phyloP scores from a whole-genome alignment of 2,888 invertebrate genomes.

The Leistus spinibarbis region DNA sequence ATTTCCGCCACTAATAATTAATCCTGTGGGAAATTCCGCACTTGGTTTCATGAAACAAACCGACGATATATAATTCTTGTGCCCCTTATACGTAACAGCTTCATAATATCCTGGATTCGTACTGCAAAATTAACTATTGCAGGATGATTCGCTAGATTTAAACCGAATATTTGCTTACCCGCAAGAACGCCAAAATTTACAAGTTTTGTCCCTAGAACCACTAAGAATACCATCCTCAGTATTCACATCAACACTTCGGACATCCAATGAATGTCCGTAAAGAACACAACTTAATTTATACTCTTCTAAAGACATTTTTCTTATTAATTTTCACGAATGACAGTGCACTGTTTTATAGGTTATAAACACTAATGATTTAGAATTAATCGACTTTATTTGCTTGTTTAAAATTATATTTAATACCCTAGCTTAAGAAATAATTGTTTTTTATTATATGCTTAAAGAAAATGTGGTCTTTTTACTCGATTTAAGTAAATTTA shows the following conservation, averaged over 20 bases:
- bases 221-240: conserved; percentile 79
- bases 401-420: background rate
- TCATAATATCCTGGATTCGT: conserved; percentile 68
- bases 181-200: conserved; percentile 83
- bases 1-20: conserved; percentile 88
- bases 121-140: conserved; percentile 52
- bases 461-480: background rate
- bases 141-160: conserved; percentile 18
- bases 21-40: conserved; percentile 72
- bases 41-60: conserved; percentile 78
- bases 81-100: conserved; percentile 74
- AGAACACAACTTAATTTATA: conserved; percentile 77
- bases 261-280: conserved; percentile 83
- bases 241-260: conserved; percentile 73
- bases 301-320: conserved; percentile 34
- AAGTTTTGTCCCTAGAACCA: conserved; percentile 86
- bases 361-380: conserved; percentile 4
- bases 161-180: conserved; percentile 61
- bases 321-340: background rate
- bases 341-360: conserved; percentile 13
- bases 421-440: background rate
- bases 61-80: conserved; percentile 84
- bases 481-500: background rate
- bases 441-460: background rate
- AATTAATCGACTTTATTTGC: background rate